Base-by-base conservation (phyloP, 2,888 invertebrate genomes). In the Phyllotreta striolata region DNA sequence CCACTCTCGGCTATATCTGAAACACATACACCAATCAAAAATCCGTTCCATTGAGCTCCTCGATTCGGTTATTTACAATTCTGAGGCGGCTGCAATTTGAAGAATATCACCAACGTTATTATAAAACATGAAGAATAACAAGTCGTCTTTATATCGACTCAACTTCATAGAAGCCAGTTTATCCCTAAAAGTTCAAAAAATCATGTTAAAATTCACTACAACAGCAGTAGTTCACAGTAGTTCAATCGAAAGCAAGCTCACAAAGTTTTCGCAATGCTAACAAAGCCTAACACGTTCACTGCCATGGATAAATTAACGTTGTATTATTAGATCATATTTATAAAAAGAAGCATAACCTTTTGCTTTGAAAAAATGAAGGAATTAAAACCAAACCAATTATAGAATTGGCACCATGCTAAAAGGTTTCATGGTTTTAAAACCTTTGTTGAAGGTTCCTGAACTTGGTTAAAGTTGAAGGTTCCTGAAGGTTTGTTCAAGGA, bases 101-200 rank as follows among this genome's bases (percentile, higher is more conserved):
- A 98, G 89, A 76, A 96, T 91, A 86, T 99, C 98, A 77, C 98
- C 97, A 80, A 96, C 95, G 85, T 96, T 98, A 85, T 96, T 98
- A 86, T 99, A 99, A 86, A 98, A 99, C 85, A 99, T 89, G 86
- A 96, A 99, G 87, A 99, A 99, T 77, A 99, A 88, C 80, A 98
- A 88, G 85, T 99, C 98, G 84, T 99, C 99, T 84, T 96, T 96
- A 86, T 97, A 96, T 84, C 97, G 91, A 85, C 92, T 95, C 83
- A 98, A 87, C 85, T 96, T 95, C 82, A 99, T 89, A 76, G 95
- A 92, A 76, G 98, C 96, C 83, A 96, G 85, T 85, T 95, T 96
- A 84, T 95, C 95, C 86, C 93, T 92, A 76, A 52, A 84, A 84
- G 59, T 24, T 24, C n/a, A 43, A 55, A 41, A 39, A 41, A 38